phyloP scores from a whole-genome alignment of 2,797 vertebrate genomes.

The Adrianichthys oophorus region DNA sequence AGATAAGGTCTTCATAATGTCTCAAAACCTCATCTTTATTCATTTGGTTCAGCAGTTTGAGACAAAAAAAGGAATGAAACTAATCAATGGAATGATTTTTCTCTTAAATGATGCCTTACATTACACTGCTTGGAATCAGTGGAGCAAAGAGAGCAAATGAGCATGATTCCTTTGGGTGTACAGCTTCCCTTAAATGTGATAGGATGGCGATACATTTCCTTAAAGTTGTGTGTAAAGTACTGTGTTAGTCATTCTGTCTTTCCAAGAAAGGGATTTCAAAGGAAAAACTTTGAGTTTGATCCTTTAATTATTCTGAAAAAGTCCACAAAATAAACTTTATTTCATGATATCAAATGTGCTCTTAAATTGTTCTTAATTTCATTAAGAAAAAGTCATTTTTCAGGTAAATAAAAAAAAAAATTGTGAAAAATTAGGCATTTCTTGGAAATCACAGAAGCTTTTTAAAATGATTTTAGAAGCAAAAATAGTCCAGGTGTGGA shows the following conservation, averaged over 20 bases:
- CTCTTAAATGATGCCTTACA: slow-evolving; percentile 18
- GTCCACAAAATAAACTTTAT: too few relatives aligned
- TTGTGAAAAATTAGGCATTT: slow-evolving; percentile 2
- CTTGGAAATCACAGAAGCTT: slow-evolving; percentile 28
- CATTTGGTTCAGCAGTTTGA: background rate
- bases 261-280: slow-evolving; percentile 22
- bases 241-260: slow-evolving; percentile 29
- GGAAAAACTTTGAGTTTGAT: background rate
- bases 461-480: slow-evolving; percentile 39
- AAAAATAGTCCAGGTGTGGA: slow-evolving; percentile 32
- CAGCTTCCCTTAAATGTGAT: slow-evolving; percentile 4
- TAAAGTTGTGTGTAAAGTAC: slow-evolving; percentile 17
- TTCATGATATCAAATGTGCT: too few relatives aligned
- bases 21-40: background rate
- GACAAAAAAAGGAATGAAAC: background rate
- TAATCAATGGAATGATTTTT: slow-evolving; percentile 38
- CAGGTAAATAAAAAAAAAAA: background rate
- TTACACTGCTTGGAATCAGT: slow-evolving; percentile 32
- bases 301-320: background rate
- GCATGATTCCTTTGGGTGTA: slow-evolving; percentile 52
- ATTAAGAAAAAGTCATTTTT: too few relatives aligned
- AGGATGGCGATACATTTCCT: slow-evolving; percentile 35
- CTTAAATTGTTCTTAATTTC: too few relatives aligned
- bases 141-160: slow-evolving; percentile 57
- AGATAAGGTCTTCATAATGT: background rate